These are phyloP conservation scores for Drosophila ercepeae DNA, from an alignment of 1,140 invertebrate species.

Conservation along the genomic window DNA sequence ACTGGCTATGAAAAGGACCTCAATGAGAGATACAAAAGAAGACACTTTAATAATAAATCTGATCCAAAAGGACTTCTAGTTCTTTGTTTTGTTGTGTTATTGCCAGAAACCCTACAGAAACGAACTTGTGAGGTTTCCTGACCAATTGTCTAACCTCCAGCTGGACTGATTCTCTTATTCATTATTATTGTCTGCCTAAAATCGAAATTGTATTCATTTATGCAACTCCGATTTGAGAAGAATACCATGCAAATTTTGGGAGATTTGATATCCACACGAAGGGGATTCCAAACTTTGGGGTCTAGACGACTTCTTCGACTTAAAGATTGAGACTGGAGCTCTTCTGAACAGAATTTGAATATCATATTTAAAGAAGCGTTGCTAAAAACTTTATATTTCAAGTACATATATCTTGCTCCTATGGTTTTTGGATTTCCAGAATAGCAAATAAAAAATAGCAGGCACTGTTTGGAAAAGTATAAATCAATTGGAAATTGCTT, in stretches of 20 bases:
- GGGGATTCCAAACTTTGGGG: background rate
- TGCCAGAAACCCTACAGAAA: constrained; percentile 13
- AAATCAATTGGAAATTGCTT: constrained; percentile 33
- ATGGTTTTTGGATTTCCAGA: background rate
- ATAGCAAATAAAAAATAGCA: constrained; percentile 4
- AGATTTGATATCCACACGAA: background rate
- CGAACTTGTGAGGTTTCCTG: constrained; percentile 16
- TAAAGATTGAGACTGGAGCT: no score
- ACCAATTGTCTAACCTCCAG: constrained; percentile 12
- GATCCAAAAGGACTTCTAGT: background rate
- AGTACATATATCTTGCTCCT: no score
- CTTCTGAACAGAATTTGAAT: no score
- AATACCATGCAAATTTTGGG: constrained; percentile 12
- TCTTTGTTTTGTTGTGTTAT: background rate
- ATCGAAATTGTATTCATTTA: constrained; percentile 31
- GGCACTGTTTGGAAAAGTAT: constrained; percentile 9
- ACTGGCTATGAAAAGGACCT: background rate
- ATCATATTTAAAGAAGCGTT: no score
- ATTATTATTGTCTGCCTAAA: constrained; percentile 24
- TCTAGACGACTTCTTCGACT: no score
- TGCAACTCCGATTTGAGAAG: constrained; percentile 17
- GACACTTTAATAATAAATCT: background rate
- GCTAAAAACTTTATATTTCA: no score
- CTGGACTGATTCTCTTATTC: constrained; percentile 15
- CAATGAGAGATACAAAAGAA: background rate